Evolutionary conservation across 1,140 invertebrate genomes (phyloP).

Genomic region (Caenorhabditis inopinata): DNA sequence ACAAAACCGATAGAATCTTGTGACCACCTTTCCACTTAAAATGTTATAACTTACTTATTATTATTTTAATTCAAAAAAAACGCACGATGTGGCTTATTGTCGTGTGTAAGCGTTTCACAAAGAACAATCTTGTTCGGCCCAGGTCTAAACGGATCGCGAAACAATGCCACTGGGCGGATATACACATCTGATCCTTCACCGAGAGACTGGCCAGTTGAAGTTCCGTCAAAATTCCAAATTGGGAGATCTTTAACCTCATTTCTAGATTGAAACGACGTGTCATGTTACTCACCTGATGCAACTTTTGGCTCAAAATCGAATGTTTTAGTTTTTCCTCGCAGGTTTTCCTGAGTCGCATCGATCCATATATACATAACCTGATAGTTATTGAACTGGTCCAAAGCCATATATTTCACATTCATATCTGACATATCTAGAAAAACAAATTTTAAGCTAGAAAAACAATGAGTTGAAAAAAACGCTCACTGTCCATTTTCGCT

Average conservation of each 20-base stretch:
- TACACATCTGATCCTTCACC: conserved; percentile 80
- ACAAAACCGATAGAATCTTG: too few species aligned
- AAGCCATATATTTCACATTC: neutral
- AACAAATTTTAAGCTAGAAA: neutral
- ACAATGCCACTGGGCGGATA: conserved; percentile 83
- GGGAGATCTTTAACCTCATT: conserved; percentile 74
- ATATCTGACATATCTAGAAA: neutral
- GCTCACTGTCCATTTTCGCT: conserved; percentile 17
- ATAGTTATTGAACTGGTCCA: neutral
- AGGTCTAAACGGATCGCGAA: conserved; percentile 85
- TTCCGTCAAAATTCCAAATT: conserved; percentile 91
- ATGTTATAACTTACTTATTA: too few species aligned
- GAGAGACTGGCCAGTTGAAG: conserved; percentile 71
- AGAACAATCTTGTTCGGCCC: conserved; percentile 87
- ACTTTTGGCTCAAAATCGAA: conserved; percentile 76
- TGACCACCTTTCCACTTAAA: too few species aligned
- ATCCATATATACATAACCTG: conserved; percentile 80
- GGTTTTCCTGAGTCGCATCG: conserved; percentile 82
- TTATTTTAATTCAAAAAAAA: conserved; percentile 15
- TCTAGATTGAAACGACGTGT: neutral
- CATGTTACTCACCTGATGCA: conserved; percentile 72
- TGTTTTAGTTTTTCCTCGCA: conserved; percentile 83
- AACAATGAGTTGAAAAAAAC: neutral
- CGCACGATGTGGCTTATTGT: conserved; percentile 73
- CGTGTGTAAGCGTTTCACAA: conserved; percentile 77